Conservation (phyloP, 2,888 invertebrate species). For the Caenorhabditis sinica region DNA sequence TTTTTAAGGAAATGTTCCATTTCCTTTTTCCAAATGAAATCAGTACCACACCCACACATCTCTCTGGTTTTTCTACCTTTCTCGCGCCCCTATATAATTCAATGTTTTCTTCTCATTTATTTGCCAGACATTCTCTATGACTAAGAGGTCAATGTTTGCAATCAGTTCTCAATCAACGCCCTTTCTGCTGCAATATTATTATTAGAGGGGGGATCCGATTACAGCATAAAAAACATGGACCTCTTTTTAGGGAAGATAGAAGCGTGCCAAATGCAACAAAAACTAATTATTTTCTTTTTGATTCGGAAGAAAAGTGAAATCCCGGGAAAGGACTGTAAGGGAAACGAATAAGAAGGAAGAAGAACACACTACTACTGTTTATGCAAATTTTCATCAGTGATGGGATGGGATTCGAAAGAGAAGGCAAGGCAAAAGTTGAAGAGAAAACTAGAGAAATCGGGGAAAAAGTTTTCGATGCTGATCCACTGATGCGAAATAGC, state of each 20-base stretch:
- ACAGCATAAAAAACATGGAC: constrained; percentile 1
- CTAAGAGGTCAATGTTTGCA: constrained; percentile 61
- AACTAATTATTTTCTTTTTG: constrained; percentile 47
- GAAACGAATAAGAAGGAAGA: constrained; percentile 17
- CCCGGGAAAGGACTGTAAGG: constrained; percentile 22
- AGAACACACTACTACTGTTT: constrained; percentile 45
- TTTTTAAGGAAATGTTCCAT: constrained; percentile 20
- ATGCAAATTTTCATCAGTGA: constrained; percentile 54
- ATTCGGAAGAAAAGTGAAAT: constrained; percentile 31
- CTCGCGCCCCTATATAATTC: constrained; percentile 46
- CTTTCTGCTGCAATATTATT: constrained; percentile 17
- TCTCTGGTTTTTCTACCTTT: background rate
- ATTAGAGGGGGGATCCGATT: constrained; percentile 15
- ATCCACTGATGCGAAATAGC: constrained; percentile 64
- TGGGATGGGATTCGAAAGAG: constrained; percentile 20
- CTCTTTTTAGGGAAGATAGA: background rate
- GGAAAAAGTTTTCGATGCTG: constrained; percentile 44
- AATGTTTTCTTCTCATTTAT: constrained; percentile 48
- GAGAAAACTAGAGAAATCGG: constrained; percentile 17
- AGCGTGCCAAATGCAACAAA: constrained; percentile 23
- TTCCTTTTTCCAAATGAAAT: constrained; percentile 25
- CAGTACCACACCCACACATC: constrained; percentile 41
- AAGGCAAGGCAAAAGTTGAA: background rate
- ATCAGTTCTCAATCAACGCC: constrained; percentile 57
- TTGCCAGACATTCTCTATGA: constrained; percentile 58